phyloP scores from a whole-genome alignment of 2,797 vertebrate genomes.

The Catamblyrhynchus diadema region DNA sequence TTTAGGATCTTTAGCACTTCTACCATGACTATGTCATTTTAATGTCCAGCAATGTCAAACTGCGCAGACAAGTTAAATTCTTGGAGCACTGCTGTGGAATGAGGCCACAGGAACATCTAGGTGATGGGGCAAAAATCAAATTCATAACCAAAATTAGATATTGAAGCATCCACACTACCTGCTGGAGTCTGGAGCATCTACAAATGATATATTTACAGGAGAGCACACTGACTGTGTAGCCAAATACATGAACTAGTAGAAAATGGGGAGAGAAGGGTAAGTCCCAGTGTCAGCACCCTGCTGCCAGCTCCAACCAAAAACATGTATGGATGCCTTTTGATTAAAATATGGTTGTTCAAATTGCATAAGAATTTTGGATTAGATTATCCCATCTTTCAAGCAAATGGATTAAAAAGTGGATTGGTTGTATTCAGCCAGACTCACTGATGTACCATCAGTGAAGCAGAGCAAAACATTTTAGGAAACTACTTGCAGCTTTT shows the following conservation, averaged over 20 bases:
- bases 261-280: neutral
- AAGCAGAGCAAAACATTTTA: neutral
- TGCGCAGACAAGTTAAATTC: fast-evolving
- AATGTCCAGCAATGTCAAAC: neutral
- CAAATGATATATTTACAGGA: neutral
- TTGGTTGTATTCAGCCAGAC: neutral
- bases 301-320: neutral
- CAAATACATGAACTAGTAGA: neutral
- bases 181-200: neutral
- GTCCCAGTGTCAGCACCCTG: neutral
- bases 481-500: neutral
- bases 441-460: neutral
- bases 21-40: neutral
- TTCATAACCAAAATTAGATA: neutral
- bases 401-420: neutral
- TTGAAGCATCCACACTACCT: neutral
- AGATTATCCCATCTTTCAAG: neutral
- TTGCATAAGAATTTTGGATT: neutral
- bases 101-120: neutral
- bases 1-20: neutral
- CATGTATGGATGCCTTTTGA: neutral
- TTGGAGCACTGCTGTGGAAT: neutral
- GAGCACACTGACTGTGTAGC: fast-evolving
- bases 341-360: neutral
- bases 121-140: neutral